These are phyloP conservation scores for Crocallis elinguaria DNA, from an alignment of 2,888 invertebrate genomes.

Conservation along the genomic window DNA sequence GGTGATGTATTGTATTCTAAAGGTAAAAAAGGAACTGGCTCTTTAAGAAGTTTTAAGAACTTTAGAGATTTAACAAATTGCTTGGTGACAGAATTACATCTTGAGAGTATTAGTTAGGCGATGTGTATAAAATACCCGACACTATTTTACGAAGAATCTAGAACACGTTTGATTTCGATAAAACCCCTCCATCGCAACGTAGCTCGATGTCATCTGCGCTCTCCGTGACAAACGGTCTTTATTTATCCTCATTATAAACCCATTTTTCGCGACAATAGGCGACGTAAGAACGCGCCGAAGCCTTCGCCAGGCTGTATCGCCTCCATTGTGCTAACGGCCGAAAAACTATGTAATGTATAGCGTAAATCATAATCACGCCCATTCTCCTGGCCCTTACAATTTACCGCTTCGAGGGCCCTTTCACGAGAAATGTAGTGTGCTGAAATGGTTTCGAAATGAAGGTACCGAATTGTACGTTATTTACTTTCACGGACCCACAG, in stretches of 20 bases:
- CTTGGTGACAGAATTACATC: too few species aligned
- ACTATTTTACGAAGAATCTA: too few species aligned
- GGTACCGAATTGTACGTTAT: slow-evolving; percentile 13
- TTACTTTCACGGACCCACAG: slow-evolving; percentile 4
- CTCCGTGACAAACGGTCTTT: neutral
- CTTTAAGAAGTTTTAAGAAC: too few species aligned
- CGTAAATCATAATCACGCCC: slow-evolving; percentile 44
- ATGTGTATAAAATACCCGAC: too few species aligned
- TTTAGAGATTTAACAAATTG: too few species aligned
- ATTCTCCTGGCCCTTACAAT: slow-evolving; percentile 32
- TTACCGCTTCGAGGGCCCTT: slow-evolving; percentile 19
- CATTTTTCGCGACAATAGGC: slow-evolving; percentile 32
- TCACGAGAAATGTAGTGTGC: slow-evolving; percentile 26
- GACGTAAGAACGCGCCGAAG: slow-evolving; percentile 26
- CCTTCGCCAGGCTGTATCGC: slow-evolving; percentile 31
- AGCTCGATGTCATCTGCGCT: neutral
- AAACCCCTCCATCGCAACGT: neutral
- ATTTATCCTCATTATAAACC: slow-evolving; percentile 37
- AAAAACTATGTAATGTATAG: slow-evolving; percentile 34
- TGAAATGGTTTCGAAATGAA: slow-evolving; percentile 20
- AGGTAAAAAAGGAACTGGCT: too few species aligned
- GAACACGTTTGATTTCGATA: too few species aligned
- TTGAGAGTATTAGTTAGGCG: too few species aligned
- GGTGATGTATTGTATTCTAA: too few species aligned
- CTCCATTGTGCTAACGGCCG: slow-evolving; percentile 20